Evolutionary conservation across 2,113 vertebrate species (phyloP).

Genomic region (Strigops habroptila): DNA sequence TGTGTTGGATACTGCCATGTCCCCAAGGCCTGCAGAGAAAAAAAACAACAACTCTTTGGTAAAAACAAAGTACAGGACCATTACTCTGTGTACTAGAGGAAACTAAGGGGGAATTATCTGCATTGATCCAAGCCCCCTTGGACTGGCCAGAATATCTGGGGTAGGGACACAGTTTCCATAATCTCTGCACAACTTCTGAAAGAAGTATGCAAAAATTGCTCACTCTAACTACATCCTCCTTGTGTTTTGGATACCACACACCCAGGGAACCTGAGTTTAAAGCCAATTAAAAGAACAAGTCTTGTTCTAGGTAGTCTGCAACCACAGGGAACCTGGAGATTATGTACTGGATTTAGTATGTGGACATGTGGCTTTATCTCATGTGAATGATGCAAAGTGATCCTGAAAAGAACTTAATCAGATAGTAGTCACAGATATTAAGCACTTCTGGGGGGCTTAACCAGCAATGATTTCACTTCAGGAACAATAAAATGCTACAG

Average conservation of each 20-base stretch:
- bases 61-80: background rate
- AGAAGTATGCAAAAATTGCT: background rate
- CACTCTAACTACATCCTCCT: background rate
- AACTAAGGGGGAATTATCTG: background rate
- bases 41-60: background rate
- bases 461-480: background rate
- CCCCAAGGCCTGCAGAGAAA: slow-evolving; percentile 83
- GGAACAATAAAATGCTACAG: background rate
- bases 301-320: background rate
- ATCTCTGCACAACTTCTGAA: background rate
- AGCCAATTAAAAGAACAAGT: background rate
- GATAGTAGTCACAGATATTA: background rate
- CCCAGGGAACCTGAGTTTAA: background rate
- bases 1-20: slow-evolving; percentile 97
- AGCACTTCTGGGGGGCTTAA: background rate
- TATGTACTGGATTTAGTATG: background rate
- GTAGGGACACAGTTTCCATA: background rate
- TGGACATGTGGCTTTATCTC: background rate
- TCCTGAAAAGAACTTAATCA: background rate
- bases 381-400: background rate
- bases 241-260: background rate
- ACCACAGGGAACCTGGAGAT: background rate
- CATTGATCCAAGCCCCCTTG: background rate
- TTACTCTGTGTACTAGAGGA: background rate
- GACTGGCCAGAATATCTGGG: background rate